Base-by-base conservation (phyloP, 2,113 vertebrate species). In the Hepsetus odoe region DNA sequence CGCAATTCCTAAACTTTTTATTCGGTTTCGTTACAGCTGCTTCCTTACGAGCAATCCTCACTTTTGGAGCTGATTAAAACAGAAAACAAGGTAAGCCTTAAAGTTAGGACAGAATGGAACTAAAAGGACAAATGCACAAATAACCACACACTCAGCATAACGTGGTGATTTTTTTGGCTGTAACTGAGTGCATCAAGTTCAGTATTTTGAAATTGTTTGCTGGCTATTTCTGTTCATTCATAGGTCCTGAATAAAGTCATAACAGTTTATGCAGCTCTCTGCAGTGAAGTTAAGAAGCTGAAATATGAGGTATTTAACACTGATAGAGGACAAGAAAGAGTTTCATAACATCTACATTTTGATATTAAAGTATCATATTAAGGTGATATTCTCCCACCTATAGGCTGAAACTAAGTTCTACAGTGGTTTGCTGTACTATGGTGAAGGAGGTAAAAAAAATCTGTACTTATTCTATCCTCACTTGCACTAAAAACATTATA, bases 371-470 rank as follows among this genome's bases (percentile, higher is more conserved):
- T 32, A 22, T 71, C 51, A 5, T 53, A 4, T 16, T 72, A 68
- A 38, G 3, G 6, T 44, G 24, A 53, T 53, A 4, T 30, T 77
- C 68, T 62, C 13, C 75, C 69, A 82, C 65, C 83, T 87, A 77
- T 86, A 99, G 98, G 97, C 97, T 79, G 97, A 99, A 95, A 95
- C 93, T 55, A 99, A 96, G 84, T 98, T 99, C 92, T 99, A 98
- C 89, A 98, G 95, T 88, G 98, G 98, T 65, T 94, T 99, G 55
- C 90, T 99, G 88, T 99, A 96, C 88, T 99, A 98, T 82, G 97
- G 97, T 86, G 98, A 99, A 93, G 97, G 97, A 95, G 96, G 98
- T 99, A 88, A n/a, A n/a, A n/a, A n/a, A n/a, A n/a, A n/a, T n/a
- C 89, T 89, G 28, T 58, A 28, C n/a, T 16, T 11, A 33, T 66